Conservation (phyloP, 1,140 invertebrate genomes). For the Meloidogyne floridensis region DNA sequence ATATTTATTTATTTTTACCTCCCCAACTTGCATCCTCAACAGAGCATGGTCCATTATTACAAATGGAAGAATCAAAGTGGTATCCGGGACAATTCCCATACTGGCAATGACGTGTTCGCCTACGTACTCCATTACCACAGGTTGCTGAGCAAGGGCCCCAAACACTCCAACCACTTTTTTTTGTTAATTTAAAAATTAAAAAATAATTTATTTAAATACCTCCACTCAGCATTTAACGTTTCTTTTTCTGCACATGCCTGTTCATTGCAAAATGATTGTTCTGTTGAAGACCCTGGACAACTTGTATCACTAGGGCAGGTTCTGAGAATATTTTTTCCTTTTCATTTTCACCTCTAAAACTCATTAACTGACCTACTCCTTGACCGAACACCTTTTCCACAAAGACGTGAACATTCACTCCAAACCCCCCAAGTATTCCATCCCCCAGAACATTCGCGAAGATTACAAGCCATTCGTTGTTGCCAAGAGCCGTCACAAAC, state of each 20-base stretch:
- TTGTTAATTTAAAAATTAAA: not conserved
- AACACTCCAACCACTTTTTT: constrained; percentile 52
- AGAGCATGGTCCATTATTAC: constrained; percentile 57
- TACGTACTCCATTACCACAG: constrained; percentile 60
- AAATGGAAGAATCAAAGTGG: constrained; percentile 46
- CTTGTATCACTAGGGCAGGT: constrained; percentile 33
- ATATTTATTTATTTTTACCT: constrained; percentile 39
- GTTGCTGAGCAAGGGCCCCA: constrained; percentile 49
- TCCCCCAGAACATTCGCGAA: constrained; percentile 53
- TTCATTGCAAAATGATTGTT: constrained; percentile 64
- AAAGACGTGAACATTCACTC: constrained; percentile 71
- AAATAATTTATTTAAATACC: constrained; percentile 42
- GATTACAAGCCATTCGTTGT: constrained; percentile 63
- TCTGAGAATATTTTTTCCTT: constrained; percentile 9
- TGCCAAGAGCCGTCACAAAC: constrained; percentile 60
- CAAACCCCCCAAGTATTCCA: constrained; percentile 62
- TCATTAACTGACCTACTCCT: constrained; percentile 58
- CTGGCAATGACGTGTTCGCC: constrained; percentile 59
- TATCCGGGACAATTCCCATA: constrained; percentile 58
- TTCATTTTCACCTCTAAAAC: not conserved
- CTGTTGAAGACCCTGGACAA: constrained; percentile 51
- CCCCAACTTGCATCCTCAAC: constrained; percentile 59
- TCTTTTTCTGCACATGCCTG: constrained; percentile 46
- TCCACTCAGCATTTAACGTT: constrained; percentile 20
- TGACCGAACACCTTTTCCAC: constrained; percentile 70